Evolutionary conservation across 2,113 vertebrate genomes (phyloP).

Genomic region (Cynoglossus semilaevis): DNA sequence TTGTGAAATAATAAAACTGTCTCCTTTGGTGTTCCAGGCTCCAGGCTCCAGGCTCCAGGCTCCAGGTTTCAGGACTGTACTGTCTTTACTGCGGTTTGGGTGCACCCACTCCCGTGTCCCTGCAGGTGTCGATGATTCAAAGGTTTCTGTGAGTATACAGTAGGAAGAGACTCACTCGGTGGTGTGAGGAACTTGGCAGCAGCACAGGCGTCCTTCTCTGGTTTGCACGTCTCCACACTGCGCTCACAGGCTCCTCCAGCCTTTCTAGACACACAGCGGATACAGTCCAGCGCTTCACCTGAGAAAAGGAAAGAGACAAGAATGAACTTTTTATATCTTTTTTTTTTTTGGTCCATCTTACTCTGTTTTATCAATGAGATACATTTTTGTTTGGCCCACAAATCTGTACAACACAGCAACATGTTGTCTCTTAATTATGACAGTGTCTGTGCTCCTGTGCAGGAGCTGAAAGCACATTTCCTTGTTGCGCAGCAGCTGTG

Average conservation of each 20-base stretch:
- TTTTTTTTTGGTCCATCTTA: no score
- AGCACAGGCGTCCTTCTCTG: conserved; percentile 62
- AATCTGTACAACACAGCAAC: background rate
- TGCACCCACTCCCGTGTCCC: no score
- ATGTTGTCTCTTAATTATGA: background rate
- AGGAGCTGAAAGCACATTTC: conserved; percentile 1
- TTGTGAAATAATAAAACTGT: no score
- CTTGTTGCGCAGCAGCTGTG: conserved; percentile 24
- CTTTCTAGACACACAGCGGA: conserved; percentile 51
- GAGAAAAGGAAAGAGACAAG: background rate
- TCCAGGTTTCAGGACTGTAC: no score
- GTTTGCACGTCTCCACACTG: conserved; percentile 50
- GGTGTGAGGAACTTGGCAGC: conserved; percentile 52
- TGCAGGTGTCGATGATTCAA: no score
- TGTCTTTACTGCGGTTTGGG: no score
- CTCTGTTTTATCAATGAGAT: no score
- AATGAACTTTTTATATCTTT: no score
- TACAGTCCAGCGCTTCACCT: conserved; percentile 69
- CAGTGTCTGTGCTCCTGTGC: background rate
- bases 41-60: no score
- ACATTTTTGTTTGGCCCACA: background rate
- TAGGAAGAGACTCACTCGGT: conserved; percentile 60
- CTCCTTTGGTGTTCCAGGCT: no score
- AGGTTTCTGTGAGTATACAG: background rate
- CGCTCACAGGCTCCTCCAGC: conserved; percentile 56